Percentiles rank a stretch among this genome's conserved stretches.
These are phyloP conservation scores for Mesoclemmys tuberculata DNA, from an alignment of 2,113 vertebrate species.

Conservation along the genomic window DNA sequence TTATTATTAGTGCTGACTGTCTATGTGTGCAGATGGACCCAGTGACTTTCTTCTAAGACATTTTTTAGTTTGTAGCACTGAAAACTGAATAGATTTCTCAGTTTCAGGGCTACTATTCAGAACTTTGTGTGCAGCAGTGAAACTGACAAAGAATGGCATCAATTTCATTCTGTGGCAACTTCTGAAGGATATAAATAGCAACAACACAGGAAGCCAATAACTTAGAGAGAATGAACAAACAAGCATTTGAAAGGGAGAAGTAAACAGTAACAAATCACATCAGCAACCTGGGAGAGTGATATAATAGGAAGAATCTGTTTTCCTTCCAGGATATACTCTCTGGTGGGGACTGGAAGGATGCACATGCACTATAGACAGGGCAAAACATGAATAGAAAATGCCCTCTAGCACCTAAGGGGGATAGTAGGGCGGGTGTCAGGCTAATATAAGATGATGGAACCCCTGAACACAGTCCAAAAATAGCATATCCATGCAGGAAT, in stretches of 20 bases:
- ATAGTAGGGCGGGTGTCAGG: too few species aligned
- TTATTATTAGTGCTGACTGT: not conserved
- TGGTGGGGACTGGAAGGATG: too few species aligned
- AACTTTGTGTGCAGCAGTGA: not conserved
- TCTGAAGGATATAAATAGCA: not conserved
- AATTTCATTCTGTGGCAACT: not conserved
- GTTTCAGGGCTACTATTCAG: not conserved
- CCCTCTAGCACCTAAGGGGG: not conserved
- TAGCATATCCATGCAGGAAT: not conserved
- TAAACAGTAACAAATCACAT: too few species aligned
- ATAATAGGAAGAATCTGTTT: too few species aligned
- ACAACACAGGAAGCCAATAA: not conserved
- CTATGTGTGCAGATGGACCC: not conserved
- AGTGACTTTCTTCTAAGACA: not conserved
- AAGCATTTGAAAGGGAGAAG: too few species aligned
- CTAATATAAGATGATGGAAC: not conserved
- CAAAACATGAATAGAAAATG: not conserved
- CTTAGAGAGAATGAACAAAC: not conserved
- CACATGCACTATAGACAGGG: too few species aligned
- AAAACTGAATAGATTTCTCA: not conserved
- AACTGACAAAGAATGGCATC: not conserved
- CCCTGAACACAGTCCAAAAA: not conserved
- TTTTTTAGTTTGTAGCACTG: not conserved
- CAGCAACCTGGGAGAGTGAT: too few species aligned
- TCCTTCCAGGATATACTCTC: too few species aligned